These are phyloP conservation scores for Boleophthalmus pectinirostris DNA, from an alignment of 2,113 vertebrate species.

Conservation along the genomic window DNA sequence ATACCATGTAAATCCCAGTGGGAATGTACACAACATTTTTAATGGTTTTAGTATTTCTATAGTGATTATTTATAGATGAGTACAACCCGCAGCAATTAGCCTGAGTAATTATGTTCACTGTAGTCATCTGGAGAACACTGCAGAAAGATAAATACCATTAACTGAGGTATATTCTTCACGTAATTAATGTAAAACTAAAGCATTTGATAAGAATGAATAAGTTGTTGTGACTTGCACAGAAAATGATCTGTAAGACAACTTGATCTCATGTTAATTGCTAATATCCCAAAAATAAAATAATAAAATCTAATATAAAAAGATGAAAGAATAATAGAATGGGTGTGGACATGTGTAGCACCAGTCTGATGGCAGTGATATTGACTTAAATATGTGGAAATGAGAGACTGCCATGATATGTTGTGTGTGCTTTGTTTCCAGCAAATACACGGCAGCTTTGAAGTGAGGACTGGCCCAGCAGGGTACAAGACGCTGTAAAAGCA, in stretches of 20 bases:
- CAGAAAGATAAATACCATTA: background rate
- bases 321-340: conserved; percentile 5
- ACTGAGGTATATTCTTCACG: background rate
- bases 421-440: conserved; percentile 92
- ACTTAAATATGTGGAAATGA: conserved; percentile 90
- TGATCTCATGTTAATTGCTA: no score
- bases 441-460: conserved; percentile 96
- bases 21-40: no score
- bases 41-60: no score
- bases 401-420: conserved; percentile 87
- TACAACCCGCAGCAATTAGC: no score
- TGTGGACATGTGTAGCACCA: conserved; percentile 75
- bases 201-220: background rate
- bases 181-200: background rate
- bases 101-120: no score
- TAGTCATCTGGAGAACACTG: no score
- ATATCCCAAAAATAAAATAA: background rate
- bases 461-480: conserved; percentile 92
- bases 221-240: background rate
- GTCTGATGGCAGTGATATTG: conserved; percentile 82
- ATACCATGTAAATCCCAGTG: no score
- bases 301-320: background rate
- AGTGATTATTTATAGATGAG: no score
- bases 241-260: background rate
- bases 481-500: conserved; percentile 86